phyloP scores from a whole-genome alignment of 2,113 vertebrate genomes.

The Petrocephalus microphthalmus region DNA sequence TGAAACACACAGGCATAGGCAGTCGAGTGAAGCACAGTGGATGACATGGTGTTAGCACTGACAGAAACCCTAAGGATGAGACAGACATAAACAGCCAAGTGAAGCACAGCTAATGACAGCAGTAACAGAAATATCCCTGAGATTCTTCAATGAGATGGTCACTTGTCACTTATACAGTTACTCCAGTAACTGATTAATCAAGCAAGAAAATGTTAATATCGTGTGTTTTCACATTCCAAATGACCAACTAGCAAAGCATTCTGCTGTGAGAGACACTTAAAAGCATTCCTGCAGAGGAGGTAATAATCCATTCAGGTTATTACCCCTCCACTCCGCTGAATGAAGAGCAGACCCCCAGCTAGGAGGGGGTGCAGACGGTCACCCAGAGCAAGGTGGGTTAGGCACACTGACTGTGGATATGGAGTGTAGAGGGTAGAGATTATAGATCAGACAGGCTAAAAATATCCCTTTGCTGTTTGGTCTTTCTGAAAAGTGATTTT shows the following conservation, averaged over 20 bases:
- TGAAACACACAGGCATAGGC: constrained; percentile 25
- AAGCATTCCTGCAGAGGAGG: neutral
- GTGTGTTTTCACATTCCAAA: neutral
- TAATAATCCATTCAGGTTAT: neutral
- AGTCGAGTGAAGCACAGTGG: constrained; percentile 19
- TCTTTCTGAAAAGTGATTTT: neutral
- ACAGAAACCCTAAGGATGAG: neutral
- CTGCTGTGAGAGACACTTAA: neutral
- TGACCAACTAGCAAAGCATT: neutral
- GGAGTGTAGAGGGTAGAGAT: neutral
- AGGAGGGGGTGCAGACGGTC: neutral
- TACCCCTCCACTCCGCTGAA: neutral
- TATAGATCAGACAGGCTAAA: neutral
- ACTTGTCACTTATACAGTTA: neutral
- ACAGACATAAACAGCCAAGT: neutral
- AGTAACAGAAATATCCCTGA: neutral
- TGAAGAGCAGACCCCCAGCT: neutral
- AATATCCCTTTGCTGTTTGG: neutral
- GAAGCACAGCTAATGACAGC: neutral
- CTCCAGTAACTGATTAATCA: neutral
- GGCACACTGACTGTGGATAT: neutral
- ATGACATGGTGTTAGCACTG: neutral
- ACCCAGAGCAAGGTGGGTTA: neutral
- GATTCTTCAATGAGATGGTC: neutral
- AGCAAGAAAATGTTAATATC: neutral